Base-by-base conservation (phyloP, 2,113 vertebrate genomes). In the Micronycteris hirsuta region DNA sequence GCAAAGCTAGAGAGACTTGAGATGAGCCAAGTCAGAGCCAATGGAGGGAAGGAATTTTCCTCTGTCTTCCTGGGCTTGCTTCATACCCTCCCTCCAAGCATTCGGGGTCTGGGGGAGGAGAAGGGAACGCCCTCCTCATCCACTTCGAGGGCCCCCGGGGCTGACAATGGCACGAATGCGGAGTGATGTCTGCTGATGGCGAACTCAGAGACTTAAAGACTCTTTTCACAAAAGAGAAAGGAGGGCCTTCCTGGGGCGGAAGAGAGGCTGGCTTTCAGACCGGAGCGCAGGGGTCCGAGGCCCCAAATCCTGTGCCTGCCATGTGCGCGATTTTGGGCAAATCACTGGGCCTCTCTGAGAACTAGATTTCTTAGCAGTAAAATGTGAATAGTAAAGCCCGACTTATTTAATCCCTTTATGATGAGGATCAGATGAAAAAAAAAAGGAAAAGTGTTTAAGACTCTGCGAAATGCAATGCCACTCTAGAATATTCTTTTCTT, bases 121-220 rank as follows among this genome's bases (percentile, higher is more conserved):
- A 67, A 3, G 28, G 67, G 1, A 17, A 47, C 0, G 0, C 13
- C 28, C 5, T 16, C 14, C 12, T 31, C 13, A 1, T 45, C 11
- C 10, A 4, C 20, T 8, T 4, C 15, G 28, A 28, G 71, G 22
- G 63, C 33, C 5, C 10, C 7, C 4, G 8, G 1, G 61, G 26
- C 28, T 58, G 28, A 43, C 33, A 33, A 13, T 16, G 7, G 4
- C 7, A 15, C 63, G 31, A 2, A 7, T 12, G 20, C 31, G 41
- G 3, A n/a, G 15, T 22, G 5, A 13, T 6, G 2, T 16, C 17
- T 33, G 49, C 52, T 43, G 17, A 31, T 33, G 28, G 52, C 68
- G 78, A 33, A 22, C 20, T 43, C 5, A 54, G 20, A 43, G 20
- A 17, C 12, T 13, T 43, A n/a, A 26, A 8, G 56, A 58, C 3